Evolutionary conservation across 2,888 invertebrate species (phyloP).

Genomic region (Herminia tarsipennalis): DNA sequence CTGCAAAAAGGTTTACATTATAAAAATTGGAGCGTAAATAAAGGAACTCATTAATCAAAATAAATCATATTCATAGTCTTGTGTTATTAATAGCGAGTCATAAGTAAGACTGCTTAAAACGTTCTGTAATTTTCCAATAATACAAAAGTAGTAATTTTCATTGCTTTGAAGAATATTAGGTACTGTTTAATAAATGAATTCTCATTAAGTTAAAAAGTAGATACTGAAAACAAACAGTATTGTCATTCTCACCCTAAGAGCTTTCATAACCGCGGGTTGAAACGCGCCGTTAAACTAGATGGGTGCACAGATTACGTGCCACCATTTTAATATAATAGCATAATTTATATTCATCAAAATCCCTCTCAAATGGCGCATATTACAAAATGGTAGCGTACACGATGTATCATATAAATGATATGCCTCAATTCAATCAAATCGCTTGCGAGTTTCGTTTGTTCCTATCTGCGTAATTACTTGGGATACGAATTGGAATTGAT

Average conservation of each 20-base stretch:
- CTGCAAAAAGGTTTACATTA: not conserved
- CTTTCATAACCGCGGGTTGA: slow-evolving; percentile 22
- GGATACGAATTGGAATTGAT: too few relatives aligned
- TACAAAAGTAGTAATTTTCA: too few relatives aligned
- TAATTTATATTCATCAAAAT: slow-evolving; percentile 60
- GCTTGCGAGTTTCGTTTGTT: slow-evolving; percentile 28
- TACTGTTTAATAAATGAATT: too few relatives aligned
- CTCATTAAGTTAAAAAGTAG: too few relatives aligned
- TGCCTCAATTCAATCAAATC: slow-evolving; percentile 29
- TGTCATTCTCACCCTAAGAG: slow-evolving; percentile 7
- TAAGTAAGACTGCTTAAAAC: too few relatives aligned
- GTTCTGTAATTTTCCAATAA: too few relatives aligned
- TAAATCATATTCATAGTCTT: too few relatives aligned
- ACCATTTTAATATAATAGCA: slow-evolving; percentile 36
- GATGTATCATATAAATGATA: slow-evolving; percentile 25
- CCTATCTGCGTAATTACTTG: slow-evolving; percentile 27
- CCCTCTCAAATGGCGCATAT: slow-evolving; percentile 44
- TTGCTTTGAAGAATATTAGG: too few relatives aligned
- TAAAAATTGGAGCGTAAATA: not conserved
- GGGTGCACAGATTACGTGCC: slow-evolving; percentile 43
- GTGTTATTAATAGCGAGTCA: too few relatives aligned
- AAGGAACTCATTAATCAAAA: not conserved
- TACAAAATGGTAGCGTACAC: slow-evolving; percentile 20
- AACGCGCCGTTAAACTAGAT: slow-evolving; percentile 52
- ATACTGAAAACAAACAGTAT: too few relatives aligned